Conservation (phyloP, 2,888 invertebrate genomes). For the Cataglyphis cursor region DNA sequence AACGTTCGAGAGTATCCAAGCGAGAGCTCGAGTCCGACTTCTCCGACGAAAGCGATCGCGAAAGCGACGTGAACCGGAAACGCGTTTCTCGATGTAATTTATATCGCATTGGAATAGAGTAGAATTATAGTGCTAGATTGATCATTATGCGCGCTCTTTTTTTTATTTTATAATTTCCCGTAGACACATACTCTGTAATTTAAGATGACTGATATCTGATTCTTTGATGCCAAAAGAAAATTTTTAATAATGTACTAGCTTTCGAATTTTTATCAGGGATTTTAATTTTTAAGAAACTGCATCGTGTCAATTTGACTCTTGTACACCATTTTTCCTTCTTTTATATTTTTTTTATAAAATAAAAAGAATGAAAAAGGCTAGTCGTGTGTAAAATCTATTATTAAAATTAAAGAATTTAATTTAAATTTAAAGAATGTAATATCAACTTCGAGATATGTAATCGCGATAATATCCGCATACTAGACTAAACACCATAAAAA, state of each 20-base stretch:
- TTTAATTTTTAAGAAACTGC: neutral
- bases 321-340: neutral
- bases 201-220: neutral
- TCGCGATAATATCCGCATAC: neutral
- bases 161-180: neutral
- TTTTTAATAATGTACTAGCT: neutral
- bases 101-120: neutral
- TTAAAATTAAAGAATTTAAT: neutral
- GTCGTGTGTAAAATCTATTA: neutral
- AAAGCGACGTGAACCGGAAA: conserved; percentile 38
- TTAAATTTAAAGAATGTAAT: neutral
- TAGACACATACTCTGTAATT: neutral
- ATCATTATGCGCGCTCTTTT: neutral
- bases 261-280: neutral
- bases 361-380: neutral
- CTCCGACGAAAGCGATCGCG: conserved; percentile 62
- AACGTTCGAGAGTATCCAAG: conserved; percentile 41
- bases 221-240: neutral
- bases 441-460: neutral
- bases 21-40: conserved; percentile 48
- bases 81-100: conserved; percentile 21
- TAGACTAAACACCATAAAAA: neutral
- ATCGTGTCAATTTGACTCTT: neutral
- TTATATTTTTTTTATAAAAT: neutral
- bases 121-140: neutral